Evolutionary conservation across 2,888 invertebrate genomes (phyloP).

Genomic region (Aelia acuminata): DNA sequence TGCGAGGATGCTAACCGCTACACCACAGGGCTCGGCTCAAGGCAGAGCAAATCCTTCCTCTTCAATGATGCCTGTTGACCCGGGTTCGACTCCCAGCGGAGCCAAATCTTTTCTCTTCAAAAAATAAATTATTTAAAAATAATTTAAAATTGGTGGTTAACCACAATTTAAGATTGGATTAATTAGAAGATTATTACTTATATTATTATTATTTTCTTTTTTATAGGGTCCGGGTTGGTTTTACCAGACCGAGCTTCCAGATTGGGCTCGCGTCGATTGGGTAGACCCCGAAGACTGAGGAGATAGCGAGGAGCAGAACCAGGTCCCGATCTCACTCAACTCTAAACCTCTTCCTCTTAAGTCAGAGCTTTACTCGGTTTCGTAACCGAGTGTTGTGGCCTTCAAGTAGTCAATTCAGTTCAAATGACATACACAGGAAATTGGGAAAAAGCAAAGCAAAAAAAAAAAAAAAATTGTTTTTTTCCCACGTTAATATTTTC

Average conservation of each 20-base stretch:
- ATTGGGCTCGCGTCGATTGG: conserved; percentile 93
- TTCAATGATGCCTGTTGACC: no score
- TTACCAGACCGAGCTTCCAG: conserved; percentile 91
- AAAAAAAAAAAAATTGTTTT: no score
- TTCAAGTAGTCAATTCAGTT: conserved; percentile 58
- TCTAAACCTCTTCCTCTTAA: conserved; percentile 51
- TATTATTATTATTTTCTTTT: no score
- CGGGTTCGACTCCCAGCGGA: no score
- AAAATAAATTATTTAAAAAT: no score
- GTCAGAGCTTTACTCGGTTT: conserved; percentile 59
- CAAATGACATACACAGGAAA: conserved; percentile 40
- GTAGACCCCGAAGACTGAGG: conserved; percentile 75
- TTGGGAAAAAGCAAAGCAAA: conserved; percentile 46
- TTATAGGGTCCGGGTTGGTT: conserved; percentile 93
- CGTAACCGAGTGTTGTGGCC: conserved; percentile 56
- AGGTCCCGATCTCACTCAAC: conserved; percentile 51
- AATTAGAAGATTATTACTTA: no score
- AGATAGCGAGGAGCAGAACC: conserved; percentile 16
- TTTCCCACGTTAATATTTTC: conserved; percentile 13
- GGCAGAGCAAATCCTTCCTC: no score
- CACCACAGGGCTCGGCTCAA: no score
- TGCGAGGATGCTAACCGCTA: no score
- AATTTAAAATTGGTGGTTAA: no score
- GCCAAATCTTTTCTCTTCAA: no score
- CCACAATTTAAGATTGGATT: no score